Base-by-base conservation (phyloP, 2,888 invertebrate genomes). In the Sclerodermus sp. region DNA sequence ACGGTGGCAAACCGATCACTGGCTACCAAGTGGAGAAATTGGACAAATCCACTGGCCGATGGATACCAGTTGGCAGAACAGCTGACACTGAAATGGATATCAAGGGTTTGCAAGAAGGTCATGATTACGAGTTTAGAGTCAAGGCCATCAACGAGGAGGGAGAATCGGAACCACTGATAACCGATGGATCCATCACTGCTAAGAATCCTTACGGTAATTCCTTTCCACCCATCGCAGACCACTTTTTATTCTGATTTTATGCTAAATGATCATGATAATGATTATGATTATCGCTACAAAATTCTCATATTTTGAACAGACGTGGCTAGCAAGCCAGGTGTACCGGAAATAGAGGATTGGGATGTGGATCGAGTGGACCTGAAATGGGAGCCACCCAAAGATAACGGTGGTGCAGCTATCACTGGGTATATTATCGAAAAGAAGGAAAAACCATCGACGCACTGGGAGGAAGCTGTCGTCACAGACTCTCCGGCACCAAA, bases 121-220 rank as follows among this genome's bases (percentile, higher is more conserved):
- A 90, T 65, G 94, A 96, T 71, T 96, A 96, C 77, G 92, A 95
- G 80, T 96, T 96, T 83, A 84, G 96, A 60, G 93, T 96, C 12
- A 89, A 87, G 74, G 96, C 96, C 8, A 86, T 96, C 55, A 96
- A 96, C 70, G 96, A 96, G 60, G 96, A 96, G 76, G 94, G 94
- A 14, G 94, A 95, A 78, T 93, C 93, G 1, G 94, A 98, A 69
- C 97, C 98, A 6, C 79, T 97, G 58, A 92, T 93, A 77, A 92
- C 94, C n/a, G 93, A 94, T 46, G 85, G 87, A 67, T 85, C 91
- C 1, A 92, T 91, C 53, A 76, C 90, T 14, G 97, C 98, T 17
- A 99, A 98, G 82, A 98, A 99, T 84, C 98, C 98, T 62, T 99
- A 87, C 75, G 93, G 90, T 90, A 69, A 79, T 79, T 72, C 42